Conservation (phyloP, 2,888 invertebrate genomes). For the Cryptophagus acutangulus region DNA sequence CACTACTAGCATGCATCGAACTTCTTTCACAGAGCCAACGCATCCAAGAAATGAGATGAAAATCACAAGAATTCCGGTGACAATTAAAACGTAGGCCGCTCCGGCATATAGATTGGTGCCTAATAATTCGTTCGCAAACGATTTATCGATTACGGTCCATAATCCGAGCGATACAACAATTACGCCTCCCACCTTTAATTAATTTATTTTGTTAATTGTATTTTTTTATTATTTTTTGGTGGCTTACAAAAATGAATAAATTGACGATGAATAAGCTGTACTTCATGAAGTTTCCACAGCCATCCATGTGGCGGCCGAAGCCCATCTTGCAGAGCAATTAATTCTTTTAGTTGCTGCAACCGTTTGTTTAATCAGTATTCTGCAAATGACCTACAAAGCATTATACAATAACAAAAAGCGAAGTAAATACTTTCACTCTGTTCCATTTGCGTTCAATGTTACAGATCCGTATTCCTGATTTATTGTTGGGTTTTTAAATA, state of each 20-base stretch:
- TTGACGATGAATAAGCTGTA: slow-evolving; percentile 79
- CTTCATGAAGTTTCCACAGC: slow-evolving; percentile 85
- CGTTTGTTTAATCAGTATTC: too few species aligned
- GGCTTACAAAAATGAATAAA: slow-evolving; percentile 81
- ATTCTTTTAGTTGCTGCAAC: too few species aligned
- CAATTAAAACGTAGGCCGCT: slow-evolving; percentile 77
- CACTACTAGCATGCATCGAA: slow-evolving; percentile 87
- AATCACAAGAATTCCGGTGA: slow-evolving; percentile 75
- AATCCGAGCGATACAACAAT: slow-evolving; percentile 73
- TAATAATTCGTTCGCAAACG: slow-evolving; percentile 77
- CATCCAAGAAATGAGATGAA: slow-evolving; percentile 87
- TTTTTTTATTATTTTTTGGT: neutral
- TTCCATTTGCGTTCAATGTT: too few species aligned
- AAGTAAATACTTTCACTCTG: too few species aligned
- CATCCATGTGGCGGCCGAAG: slow-evolving; percentile 77
- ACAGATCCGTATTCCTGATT: too few species aligned
- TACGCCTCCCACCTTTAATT: slow-evolving; percentile 77
- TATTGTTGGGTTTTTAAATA: too few species aligned
- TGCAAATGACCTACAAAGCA: too few species aligned
- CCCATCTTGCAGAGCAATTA: too few species aligned
- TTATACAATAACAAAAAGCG: too few species aligned
- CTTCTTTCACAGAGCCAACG: slow-evolving; percentile 89
- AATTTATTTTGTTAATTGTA: neutral
- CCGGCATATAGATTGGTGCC: slow-evolving; percentile 85
- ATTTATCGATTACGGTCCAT: slow-evolving; percentile 80